Conservation (phyloP, 2,797 vertebrate species). For the Catamblyrhynchus diadema region DNA sequence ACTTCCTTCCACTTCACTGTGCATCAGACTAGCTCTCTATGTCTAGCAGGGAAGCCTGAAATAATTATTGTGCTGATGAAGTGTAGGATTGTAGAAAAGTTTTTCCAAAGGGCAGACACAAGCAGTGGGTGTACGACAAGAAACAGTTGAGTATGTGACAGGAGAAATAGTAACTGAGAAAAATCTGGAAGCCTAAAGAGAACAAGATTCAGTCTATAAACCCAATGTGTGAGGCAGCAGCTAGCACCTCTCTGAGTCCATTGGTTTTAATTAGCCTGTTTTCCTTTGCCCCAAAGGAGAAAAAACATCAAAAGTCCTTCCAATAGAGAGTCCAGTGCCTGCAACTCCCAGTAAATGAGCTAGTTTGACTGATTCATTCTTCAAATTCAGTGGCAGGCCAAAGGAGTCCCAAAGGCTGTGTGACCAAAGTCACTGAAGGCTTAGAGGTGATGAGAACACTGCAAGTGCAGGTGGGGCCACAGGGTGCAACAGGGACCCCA, state of each 20-base stretch:
- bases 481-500: background rate
- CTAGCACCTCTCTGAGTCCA: background rate
- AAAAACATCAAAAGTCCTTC: background rate
- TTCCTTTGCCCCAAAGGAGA: background rate
- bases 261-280: constrained; percentile 19
- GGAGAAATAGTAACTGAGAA: constrained; percentile 62
- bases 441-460: background rate
- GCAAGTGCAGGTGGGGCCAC: background rate
- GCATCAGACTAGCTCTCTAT: background rate
- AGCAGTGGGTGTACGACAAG: background rate
- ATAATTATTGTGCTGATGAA: constrained; percentile 48
- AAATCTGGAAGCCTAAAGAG: constrained; percentile 50
- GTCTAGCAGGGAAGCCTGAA: constrained; percentile 40
- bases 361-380: background rate
- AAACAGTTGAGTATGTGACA: constrained; percentile 53
- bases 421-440: background rate
- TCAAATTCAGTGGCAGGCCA: background rate
- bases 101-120: constrained; percentile 24
- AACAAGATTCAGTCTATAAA: constrained; percentile 50
- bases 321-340: background rate
- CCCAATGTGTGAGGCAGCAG: constrained; percentile 27
- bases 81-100: constrained; percentile 23
- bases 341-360: background rate
- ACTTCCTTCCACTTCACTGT: constrained; percentile 2
- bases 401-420: background rate